Base-by-base conservation (phyloP, 1,140 invertebrate species). In the Luehdorfia chinensis region DNA sequence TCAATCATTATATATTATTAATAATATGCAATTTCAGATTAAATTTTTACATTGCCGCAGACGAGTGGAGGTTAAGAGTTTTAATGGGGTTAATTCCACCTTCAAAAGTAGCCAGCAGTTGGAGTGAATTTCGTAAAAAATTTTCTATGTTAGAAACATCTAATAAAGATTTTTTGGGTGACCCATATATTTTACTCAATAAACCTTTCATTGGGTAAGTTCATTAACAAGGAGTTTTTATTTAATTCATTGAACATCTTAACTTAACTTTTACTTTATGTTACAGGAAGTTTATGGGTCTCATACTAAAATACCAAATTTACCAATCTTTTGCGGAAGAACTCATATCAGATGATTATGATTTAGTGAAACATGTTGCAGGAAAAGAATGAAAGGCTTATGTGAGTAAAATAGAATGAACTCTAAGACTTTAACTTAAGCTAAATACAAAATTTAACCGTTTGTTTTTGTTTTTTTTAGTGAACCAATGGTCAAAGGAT, bases 31-130 rank as follows among this genome's bases (percentile, higher is more conserved):
- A n/a, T 66, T 84, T 47, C 44, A 87, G 89, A 47, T 71, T 91
- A 56, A 85, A 90, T 27, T 91, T 89, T 62, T 91, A 91, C 54
- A 64, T 89, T n/a, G 76, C 87, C 5, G 89, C 81, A 1, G 90
- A 92, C 51, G 78, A 83, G 55, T 91, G 90, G 90, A 86, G 90
- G 63, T 62, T 91, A 11, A 77, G 90, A 47, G 70, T 87, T 23
- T 64, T 90, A n/a, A 77, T 83, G 66, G 81, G 86, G 30, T 73
- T 70, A 45, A 55, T 81, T 66, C 55, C 78, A 66, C 62, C 48
- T 59, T 1, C 56, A 30, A 45, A 69, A 74, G 32, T 66, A 84
- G 86, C 86, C 69, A 87, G 84, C 21, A 87, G 66, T 70, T 88
- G 67, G 89, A 89, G 88, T 75, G 84, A 83, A 34, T 77, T 79